Evolutionary conservation across 2,113 vertebrate genomes (phyloP).

Genomic region (Oophaga pumilio): DNA sequence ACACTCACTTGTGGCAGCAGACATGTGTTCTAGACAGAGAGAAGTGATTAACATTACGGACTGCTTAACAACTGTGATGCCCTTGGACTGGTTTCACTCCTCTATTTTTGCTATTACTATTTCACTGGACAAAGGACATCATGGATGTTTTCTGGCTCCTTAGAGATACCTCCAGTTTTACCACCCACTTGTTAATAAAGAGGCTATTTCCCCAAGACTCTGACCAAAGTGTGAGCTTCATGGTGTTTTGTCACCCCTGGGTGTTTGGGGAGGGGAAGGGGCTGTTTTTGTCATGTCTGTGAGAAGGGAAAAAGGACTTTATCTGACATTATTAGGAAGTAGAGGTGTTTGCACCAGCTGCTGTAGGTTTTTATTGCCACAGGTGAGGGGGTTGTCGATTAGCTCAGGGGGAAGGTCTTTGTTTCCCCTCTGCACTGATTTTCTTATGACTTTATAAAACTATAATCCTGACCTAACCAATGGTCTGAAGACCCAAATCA

Average conservation of each 20-base stretch:
- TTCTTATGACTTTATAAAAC: too few relatives aligned
- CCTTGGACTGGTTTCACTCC: too few relatives aligned
- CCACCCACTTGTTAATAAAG: conserved; percentile 16
- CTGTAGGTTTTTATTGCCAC: not conserved
- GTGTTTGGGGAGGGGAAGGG: too few relatives aligned
- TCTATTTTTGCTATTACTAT: too few relatives aligned
- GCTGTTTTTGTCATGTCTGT: not conserved
- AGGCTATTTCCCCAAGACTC: conserved; percentile 11
- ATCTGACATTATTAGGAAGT: conserved; percentile 7
- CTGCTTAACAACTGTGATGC: too few relatives aligned
- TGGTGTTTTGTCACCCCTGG: conserved; percentile 1
- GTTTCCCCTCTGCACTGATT: not conserved
- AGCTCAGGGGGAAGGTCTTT: not conserved
- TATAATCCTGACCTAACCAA: too few relatives aligned
- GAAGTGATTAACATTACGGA: too few relatives aligned
- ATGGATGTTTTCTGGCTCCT: not conserved
- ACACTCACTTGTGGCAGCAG: too few relatives aligned
- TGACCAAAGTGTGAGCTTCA: not conserved
- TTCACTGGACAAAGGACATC: too few relatives aligned
- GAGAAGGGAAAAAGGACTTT: not conserved
- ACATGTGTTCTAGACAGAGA: too few relatives aligned
- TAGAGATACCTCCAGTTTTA: not conserved
- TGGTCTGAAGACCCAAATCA: too few relatives aligned
- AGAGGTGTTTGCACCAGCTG: not conserved
- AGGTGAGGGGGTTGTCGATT: not conserved